phyloP scores from a whole-genome alignment of 2,888 invertebrate genomes.

The Andricus curvator region DNA sequence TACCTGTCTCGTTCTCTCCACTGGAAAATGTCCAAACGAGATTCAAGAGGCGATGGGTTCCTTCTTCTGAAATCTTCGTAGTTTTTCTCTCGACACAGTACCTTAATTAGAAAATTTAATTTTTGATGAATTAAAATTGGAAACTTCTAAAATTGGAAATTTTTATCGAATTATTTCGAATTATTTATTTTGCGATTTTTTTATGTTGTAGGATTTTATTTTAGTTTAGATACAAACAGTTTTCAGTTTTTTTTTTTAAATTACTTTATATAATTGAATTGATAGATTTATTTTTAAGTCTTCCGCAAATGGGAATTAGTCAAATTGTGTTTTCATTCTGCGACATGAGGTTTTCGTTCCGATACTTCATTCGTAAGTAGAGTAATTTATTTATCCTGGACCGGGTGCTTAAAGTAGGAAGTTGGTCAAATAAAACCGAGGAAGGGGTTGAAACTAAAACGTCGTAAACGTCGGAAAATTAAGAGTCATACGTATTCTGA shows the following conservation, averaged over 20 bases:
- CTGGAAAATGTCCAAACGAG: conserved; percentile 33
- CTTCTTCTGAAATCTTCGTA: conserved; percentile 7
- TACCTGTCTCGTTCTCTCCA: conserved; percentile 30
- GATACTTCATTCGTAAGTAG: not conserved
- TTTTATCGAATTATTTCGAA: not conserved
- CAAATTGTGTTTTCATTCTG: not conserved
- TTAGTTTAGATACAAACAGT: not conserved
- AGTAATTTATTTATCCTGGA: not conserved
- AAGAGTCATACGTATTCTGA: not conserved
- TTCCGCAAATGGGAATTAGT: not conserved
- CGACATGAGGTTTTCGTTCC: not conserved
- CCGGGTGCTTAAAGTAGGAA: not conserved
- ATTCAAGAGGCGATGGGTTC: conserved; percentile 13
- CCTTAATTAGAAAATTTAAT: conserved; percentile 17
- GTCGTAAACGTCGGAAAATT: not conserved
- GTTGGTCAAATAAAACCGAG: not conserved
- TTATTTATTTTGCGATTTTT: not conserved
- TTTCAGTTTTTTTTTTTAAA: not conserved
- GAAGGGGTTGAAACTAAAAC: not conserved
- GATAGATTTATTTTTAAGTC: not conserved
- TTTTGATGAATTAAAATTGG: not conserved
- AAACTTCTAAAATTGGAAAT: not conserved
- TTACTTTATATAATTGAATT: not conserved
- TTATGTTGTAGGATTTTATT: not conserved
- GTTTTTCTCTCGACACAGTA: conserved; percentile 34